Percentiles rank a stretch among this genome's conserved stretches.
Conservation (phyloP, 2,113 vertebrate genomes). For the Puma concolor region DNA sequence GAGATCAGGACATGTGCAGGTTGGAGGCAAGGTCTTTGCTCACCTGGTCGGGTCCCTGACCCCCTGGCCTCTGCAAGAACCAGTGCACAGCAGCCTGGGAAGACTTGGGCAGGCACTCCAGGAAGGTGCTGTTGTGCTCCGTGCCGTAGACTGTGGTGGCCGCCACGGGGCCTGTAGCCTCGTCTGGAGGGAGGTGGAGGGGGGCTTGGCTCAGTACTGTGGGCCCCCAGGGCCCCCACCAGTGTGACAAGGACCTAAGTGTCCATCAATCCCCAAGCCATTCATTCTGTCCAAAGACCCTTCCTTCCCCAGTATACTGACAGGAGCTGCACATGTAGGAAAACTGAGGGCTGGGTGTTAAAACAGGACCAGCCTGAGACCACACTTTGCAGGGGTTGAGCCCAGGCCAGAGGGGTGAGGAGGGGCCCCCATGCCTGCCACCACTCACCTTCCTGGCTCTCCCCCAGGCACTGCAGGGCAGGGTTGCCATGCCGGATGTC, state of each 20-base stretch:
- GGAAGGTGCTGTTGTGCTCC: slow-evolving; percentile 96
- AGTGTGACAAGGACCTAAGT: not conserved
- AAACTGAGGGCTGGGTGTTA: not conserved
- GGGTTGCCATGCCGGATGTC: slow-evolving; percentile 91
- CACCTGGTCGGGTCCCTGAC: slow-evolving; percentile 91
- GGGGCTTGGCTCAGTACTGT: not conserved
- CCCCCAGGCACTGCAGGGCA: slow-evolving; percentile 92
- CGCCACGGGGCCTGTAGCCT: slow-evolving; percentile 85
- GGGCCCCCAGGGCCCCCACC: not conserved
- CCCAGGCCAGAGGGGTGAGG: not conserved
- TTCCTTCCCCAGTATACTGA: not conserved
- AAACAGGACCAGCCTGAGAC: not conserved
- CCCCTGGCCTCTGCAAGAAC: slow-evolving; percentile 89
- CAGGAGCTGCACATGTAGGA: not conserved
- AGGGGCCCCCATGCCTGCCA: too few relatives aligned
- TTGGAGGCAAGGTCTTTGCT: slow-evolving; percentile 24
- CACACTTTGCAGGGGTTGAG: not conserved
- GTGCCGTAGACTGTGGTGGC: slow-evolving; percentile 91
- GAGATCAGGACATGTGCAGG: not conserved
- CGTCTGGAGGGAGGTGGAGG: slow-evolving; percentile 79
- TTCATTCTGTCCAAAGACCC: not conserved
- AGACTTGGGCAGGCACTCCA: slow-evolving; percentile 94
- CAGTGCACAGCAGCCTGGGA: slow-evolving; percentile 93
- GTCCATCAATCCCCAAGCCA: too few relatives aligned
- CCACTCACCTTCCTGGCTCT: slow-evolving; percentile 90